These are phyloP conservation scores for Cenopis cana DNA, from an alignment of 2,888 invertebrate genomes.

Conservation along the genomic window DNA sequence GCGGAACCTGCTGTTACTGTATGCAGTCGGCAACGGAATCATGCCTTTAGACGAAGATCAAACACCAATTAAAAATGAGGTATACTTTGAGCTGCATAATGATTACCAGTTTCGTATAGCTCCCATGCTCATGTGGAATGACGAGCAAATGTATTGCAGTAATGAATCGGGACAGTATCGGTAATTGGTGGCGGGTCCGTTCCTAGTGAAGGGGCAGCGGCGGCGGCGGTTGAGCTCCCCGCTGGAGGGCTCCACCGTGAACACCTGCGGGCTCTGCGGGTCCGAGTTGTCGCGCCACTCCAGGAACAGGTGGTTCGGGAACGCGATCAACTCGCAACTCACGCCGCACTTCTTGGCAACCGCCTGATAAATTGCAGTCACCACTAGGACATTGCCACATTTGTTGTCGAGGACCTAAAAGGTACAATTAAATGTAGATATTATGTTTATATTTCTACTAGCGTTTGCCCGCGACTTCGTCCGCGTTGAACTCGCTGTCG, in stretches of 20 bases:
- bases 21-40: no score
- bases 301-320: constrained; percentile 70
- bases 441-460: neutral
- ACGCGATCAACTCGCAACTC: constrained; percentile 63
- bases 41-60: neutral
- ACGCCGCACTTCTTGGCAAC: constrained; percentile 67
- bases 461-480: no score
- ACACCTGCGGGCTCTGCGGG: constrained; percentile 45
- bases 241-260: constrained; percentile 60
- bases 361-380: constrained; percentile 65
- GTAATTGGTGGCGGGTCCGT: constrained; percentile 46
- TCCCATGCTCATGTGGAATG: constrained; percentile 61
- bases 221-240: constrained; percentile 61
- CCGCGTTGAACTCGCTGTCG: no score
- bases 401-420: constrained; percentile 62
- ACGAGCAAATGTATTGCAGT: constrained; percentile 59
- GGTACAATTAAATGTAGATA: constrained; percentile 49
- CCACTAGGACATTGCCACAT: constrained; percentile 58
- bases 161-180: constrained; percentile 61
- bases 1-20: no score
- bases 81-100: neutral
- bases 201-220: constrained; percentile 63
- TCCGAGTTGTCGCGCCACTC: constrained; percentile 60
- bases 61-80: neutral
- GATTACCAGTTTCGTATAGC: constrained; percentile 60